phyloP scores from a whole-genome alignment of 2,113 vertebrate species.

The Petaurus breviceps region DNA sequence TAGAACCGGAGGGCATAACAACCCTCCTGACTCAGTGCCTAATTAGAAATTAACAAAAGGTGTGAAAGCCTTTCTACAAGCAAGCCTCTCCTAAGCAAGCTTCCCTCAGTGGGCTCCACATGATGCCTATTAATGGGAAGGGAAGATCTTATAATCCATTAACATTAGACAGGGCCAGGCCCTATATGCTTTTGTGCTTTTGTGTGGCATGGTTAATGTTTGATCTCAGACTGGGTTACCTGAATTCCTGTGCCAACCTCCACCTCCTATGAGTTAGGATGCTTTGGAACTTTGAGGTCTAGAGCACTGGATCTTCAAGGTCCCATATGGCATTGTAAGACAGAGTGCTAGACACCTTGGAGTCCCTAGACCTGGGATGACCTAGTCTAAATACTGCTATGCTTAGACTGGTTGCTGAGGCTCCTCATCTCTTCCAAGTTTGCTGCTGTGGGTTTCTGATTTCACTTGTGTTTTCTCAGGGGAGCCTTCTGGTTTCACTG shows the following conservation, averaged over 20 bases:
- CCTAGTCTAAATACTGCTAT: background rate
- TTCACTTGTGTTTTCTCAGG: background rate
- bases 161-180: too few species aligned
- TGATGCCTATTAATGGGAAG: too few species aligned
- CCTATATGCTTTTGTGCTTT: background rate
- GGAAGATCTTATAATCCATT: too few species aligned
- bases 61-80: too few species aligned
- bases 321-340: background rate
- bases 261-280: background rate
- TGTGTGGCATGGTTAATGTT: background rate
- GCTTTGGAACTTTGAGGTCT: background rate
- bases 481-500: background rate
- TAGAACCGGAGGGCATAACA: too few species aligned
- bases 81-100: too few species aligned
- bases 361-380: background rate
- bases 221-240: background rate
- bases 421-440: background rate
- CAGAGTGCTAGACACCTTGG: background rate
- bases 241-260: background rate
- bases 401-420: background rate
- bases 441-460: background rate
- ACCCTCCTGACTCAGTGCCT: too few species aligned
- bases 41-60: too few species aligned
- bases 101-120: too few species aligned
- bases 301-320: background rate